These are phyloP conservation scores for Bungarus multicinctus DNA, from an alignment of 2,113 vertebrate genomes.

Conservation along the genomic window DNA sequence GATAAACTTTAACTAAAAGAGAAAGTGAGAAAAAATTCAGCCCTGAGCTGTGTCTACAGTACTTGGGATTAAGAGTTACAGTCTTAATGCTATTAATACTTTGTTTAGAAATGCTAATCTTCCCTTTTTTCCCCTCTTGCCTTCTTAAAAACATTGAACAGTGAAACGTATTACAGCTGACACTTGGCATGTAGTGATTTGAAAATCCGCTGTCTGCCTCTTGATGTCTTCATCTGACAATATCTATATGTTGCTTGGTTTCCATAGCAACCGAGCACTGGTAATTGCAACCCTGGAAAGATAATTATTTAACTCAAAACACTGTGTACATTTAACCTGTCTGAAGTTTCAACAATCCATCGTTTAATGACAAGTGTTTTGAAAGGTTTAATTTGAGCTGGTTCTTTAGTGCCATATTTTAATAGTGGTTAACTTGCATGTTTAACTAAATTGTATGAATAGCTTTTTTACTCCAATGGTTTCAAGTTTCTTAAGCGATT, in stretches of 20 bases:
- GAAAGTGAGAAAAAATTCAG: constrained; percentile 6
- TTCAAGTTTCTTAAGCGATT: constrained; percentile 58
- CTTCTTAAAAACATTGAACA: constrained; percentile 27
- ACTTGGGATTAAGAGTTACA: constrained; percentile 14
- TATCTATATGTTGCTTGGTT: constrained; percentile 74
- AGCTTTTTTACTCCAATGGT: constrained; percentile 43
- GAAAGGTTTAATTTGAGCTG: constrained; percentile 68
- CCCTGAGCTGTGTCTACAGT: background rate
- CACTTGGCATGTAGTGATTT: constrained; percentile 65
- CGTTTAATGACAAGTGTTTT: constrained; percentile 74
- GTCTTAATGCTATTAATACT: constrained; percentile 35
- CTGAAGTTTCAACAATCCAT: constrained; percentile 78
- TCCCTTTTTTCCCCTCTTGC: background rate
- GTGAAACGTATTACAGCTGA: constrained; percentile 52
- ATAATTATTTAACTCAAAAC: constrained; percentile 74
- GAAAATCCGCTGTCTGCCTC: constrained; percentile 63
- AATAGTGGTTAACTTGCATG: constrained; percentile 29
- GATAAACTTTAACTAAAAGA: background rate
- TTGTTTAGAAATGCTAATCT: constrained; percentile 48
- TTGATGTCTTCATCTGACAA: constrained; percentile 74
- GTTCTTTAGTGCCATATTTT: constrained; percentile 58
- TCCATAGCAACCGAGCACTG: constrained; percentile 74
- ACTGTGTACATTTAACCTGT: constrained; percentile 70
- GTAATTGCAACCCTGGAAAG: constrained; percentile 76
- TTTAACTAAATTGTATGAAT: constrained; percentile 36